Evolutionary conservation across 2,797 vertebrate species (phyloP).

Genomic region (Chloroceryle amazona): DNA sequence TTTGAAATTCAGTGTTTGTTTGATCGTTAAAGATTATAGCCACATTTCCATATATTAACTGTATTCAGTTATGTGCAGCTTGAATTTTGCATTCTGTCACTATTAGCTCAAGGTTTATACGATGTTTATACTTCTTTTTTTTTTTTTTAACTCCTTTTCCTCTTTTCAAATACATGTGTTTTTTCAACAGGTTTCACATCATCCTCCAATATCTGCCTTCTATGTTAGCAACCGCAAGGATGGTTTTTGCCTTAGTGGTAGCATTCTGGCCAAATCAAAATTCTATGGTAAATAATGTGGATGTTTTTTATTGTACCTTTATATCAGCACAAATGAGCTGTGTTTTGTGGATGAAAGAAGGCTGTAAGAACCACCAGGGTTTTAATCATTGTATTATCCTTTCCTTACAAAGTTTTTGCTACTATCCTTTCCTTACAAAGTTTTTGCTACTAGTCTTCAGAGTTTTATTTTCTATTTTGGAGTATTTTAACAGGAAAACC

Average conservation of each 20-base stretch:
- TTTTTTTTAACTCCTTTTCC: too few species aligned
- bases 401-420: background rate
- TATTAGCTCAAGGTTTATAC: background rate
- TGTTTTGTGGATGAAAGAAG: background rate
- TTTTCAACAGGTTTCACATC: conserved; percentile 92
- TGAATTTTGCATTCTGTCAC: background rate
- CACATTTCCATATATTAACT: background rate
- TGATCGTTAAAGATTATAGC: background rate
- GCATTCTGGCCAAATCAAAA: conserved; percentile 98
- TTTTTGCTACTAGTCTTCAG: background rate
- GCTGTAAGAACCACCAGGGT: background rate
- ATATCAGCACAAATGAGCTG: background rate
- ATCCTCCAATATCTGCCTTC: conserved; percentile 97
- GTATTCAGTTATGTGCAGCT: background rate
- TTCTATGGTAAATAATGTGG: conserved; percentile 90
- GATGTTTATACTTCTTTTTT: background rate
- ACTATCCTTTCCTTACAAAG: background rate
- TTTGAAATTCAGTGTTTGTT: background rate
- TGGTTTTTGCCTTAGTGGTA: conserved; percentile 97
- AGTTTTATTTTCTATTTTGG: background rate
- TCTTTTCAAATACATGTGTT: background rate
- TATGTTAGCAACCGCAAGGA: conserved; percentile 99
- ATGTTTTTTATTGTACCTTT: fast-evolving
- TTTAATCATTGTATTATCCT: background rate
- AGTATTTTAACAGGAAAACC: background rate